phyloP scores from a whole-genome alignment of 2,797 vertebrate genomes.

The Cyclura pinguis region DNA sequence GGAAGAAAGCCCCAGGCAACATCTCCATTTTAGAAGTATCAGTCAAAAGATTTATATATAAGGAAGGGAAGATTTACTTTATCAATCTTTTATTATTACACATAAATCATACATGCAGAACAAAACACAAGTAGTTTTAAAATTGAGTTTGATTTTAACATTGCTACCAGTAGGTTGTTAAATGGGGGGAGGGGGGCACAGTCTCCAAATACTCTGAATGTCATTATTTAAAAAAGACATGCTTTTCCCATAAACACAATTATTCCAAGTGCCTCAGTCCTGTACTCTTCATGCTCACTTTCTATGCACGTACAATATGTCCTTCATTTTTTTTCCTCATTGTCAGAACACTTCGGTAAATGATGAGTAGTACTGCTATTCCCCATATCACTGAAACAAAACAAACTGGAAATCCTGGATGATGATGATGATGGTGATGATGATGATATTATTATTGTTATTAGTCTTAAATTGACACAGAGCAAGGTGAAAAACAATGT shows the following conservation, averaged over 20 bases:
- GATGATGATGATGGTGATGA: too few relatives aligned
- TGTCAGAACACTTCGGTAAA: background rate
- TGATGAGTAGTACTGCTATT: background rate
- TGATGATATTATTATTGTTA: too few relatives aligned
- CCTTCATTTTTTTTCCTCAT: too few relatives aligned
- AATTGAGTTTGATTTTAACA: background rate
- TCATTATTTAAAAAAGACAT: background rate
- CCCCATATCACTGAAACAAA: background rate
- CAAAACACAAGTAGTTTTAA: background rate
- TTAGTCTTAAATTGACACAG: too few relatives aligned
- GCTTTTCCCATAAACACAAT: background rate
- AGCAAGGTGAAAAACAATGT: background rate
- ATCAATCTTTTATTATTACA: background rate
- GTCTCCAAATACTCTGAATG: background rate
- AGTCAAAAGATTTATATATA: background rate
- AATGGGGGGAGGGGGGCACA: background rate
- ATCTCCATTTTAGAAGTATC: background rate
- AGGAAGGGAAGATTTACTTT: background rate
- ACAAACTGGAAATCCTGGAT: background rate
- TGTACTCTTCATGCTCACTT: background rate
- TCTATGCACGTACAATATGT: background rate
- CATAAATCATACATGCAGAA: background rate
- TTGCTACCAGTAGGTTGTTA: background rate
- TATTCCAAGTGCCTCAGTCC: background rate
- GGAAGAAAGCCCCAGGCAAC: background rate